Evolutionary conservation across 2,888 invertebrate genomes (phyloP).

Genomic region (Gortyna flavago): DNA sequence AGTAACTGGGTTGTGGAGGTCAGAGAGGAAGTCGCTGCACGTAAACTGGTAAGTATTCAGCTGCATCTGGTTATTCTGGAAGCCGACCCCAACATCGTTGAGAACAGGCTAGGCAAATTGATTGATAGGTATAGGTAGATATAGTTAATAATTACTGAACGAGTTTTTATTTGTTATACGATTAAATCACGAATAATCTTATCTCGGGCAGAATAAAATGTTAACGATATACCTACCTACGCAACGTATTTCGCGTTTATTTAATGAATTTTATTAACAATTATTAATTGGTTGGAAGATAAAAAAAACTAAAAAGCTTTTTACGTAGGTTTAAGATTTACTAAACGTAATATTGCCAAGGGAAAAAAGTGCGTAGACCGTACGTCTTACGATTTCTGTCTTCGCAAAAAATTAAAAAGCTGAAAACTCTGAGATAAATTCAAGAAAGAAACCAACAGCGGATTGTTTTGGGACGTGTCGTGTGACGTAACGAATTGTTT

Average conservation of each 20-base stretch:
- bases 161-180: background rate
- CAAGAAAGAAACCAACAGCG: background rate
- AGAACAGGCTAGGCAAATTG: too few relatives aligned
- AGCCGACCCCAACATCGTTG: too few relatives aligned
- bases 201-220: conserved; percentile 5
- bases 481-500: conserved; percentile 15
- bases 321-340: background rate
- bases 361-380: background rate
- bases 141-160: too few relatives aligned
- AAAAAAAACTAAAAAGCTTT: conserved; percentile 2
- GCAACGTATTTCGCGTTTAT: conserved; percentile 6
- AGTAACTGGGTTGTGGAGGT: too few relatives aligned
- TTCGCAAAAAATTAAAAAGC: background rate
- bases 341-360: background rate
- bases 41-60: too few relatives aligned
- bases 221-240: background rate
- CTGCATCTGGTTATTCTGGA: too few relatives aligned
- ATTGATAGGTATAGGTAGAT: too few relatives aligned
- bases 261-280: conserved; percentile 20
- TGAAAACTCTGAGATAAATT: background rate
- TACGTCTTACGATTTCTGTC: background rate
- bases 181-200: background rate
- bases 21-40: too few relatives aligned
- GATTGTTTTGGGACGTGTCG: conserved; percentile 3
- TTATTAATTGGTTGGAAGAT: background rate